Percentiles rank a stretch among this genome's conserved stretches.
Evolutionary conservation across 2,888 invertebrate genomes (phyloP).

Genomic region (Drosophila aldrichi): DNA sequence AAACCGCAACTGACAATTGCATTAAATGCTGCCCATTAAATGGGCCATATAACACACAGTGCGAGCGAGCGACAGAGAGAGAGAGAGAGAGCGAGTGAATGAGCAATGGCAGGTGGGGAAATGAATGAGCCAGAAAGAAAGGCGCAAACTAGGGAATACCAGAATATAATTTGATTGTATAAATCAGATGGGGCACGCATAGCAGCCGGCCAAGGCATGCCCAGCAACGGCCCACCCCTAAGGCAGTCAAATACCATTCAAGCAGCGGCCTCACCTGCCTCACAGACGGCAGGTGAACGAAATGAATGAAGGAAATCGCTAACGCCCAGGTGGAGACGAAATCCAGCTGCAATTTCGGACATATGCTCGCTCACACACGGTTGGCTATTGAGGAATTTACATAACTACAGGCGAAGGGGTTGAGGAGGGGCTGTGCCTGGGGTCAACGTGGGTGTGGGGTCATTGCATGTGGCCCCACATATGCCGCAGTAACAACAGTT

Average conservation of each 20-base stretch:
- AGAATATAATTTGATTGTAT: constrained; percentile 74
- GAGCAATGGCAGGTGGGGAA: constrained; percentile 8
- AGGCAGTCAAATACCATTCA: neutral
- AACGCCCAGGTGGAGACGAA: constrained; percentile 30
- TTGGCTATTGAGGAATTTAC: constrained; percentile 37
- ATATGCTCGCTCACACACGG: constrained; percentile 16
- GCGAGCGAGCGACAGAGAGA: neutral
- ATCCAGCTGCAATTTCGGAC: constrained; percentile 27
- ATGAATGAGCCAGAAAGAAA: constrained; percentile 16
- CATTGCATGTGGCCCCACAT: constrained; percentile 4
- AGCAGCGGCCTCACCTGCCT: neutral
- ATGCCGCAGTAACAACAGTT: constrained; percentile 4
- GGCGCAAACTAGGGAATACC: constrained; percentile 40
- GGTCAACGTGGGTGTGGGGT: neutral
- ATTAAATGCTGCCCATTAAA: constrained; percentile 38
- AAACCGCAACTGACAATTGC: constrained; percentile 31
- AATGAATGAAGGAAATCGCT: constrained; percentile 11
- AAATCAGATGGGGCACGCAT: constrained; percentile 71
- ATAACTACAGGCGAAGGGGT: constrained; percentile 24
- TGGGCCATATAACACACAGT: constrained; percentile 18
- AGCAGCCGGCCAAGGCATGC: constrained; percentile 40
- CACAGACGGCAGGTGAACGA: neutral
- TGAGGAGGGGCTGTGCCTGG: no score
- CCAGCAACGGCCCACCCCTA: neutral
- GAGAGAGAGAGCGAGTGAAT: neutral